Evolutionary conservation across 2,888 invertebrate genomes (phyloP).

Genomic region (Trachelus tabidus): DNA sequence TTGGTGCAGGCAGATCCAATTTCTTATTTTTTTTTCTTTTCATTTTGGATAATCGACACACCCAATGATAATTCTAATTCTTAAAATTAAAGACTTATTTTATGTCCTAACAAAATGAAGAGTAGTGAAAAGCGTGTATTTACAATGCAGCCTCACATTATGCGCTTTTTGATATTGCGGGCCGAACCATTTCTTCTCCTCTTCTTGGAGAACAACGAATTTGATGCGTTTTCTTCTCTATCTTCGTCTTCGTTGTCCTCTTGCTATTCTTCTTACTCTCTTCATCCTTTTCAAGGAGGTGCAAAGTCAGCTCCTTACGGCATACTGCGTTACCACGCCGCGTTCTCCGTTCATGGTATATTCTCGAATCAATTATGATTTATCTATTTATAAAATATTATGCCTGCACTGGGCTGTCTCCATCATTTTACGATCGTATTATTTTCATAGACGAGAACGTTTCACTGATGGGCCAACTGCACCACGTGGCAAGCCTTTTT

Average conservation of each 20-base stretch:
- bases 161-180: slow-evolving; percentile 29
- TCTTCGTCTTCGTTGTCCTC: background rate
- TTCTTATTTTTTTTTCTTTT: background rate
- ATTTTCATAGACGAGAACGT: background rate
- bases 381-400: background rate
- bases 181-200: background rate
- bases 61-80: slow-evolving; percentile 19
- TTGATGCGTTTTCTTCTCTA: background rate
- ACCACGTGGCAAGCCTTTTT: background rate
- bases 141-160: slow-evolving; percentile 47
- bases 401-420: background rate
- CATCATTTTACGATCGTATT: background rate
- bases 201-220: background rate
- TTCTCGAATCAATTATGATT: background rate
- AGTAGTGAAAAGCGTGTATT: slow-evolving; percentile 46
- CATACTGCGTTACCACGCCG: background rate
- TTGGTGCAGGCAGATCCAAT: background rate
- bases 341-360: background rate
- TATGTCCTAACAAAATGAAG: slow-evolving; percentile 23
- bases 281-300: background rate
- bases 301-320: background rate
- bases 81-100: slow-evolving; percentile 16
- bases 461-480: background rate
- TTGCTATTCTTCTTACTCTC: background rate
- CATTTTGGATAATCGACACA: background rate